These are phyloP conservation scores for Archilochus colubris DNA, from an alignment of 2,113 vertebrate species.

Conservation along the genomic window DNA sequence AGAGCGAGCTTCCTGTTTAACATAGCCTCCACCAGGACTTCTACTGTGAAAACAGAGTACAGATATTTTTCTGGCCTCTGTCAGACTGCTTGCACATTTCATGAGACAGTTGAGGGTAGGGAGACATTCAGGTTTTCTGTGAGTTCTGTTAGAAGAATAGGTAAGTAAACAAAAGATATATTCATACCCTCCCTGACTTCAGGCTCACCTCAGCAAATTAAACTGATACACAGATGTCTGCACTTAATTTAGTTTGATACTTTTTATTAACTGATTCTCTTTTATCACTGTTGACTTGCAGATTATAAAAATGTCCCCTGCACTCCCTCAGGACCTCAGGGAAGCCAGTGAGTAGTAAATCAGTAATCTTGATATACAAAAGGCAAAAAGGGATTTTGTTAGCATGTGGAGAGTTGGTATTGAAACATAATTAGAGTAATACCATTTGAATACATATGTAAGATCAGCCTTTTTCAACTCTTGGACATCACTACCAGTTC, in stretches of 20 bases:
- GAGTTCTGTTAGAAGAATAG: background rate
- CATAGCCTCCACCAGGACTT: background rate
- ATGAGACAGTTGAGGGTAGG: background rate
- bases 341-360: background rate
- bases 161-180: background rate
- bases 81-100: background rate
- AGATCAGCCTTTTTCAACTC: background rate
- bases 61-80: background rate
- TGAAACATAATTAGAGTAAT: background rate
- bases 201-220: background rate
- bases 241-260: background rate
- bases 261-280: background rate
- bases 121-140: background rate
- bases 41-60: background rate
- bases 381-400: background rate
- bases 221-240: background rate
- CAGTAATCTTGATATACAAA: background rate
- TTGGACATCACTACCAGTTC: background rate
- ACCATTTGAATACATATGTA: background rate
- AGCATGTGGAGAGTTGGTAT: background rate
- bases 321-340: background rate
- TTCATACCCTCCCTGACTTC: background rate
- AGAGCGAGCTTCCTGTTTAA: background rate
- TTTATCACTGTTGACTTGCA: background rate
- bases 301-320: background rate